Evolutionary conservation across 2,113 vertebrate genomes (phyloP).

Genomic region (Bettongia penicillata): DNA sequence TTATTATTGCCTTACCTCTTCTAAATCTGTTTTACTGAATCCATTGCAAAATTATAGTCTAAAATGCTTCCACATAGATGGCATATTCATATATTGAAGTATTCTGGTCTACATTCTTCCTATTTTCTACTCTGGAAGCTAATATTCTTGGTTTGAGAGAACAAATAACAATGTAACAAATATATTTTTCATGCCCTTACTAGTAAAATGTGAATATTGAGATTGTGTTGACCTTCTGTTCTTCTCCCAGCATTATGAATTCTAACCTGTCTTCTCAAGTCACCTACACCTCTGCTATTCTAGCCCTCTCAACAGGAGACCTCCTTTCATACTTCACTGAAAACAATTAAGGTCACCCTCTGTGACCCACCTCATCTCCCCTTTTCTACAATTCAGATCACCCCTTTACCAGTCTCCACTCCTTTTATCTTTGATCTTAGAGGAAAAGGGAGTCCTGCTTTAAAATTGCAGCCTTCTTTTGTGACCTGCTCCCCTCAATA

Average conservation of each 20-base stretch:
- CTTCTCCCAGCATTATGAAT: neutral
- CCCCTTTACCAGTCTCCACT: neutral
- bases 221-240: neutral
- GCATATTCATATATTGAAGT: neutral
- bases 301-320: neutral
- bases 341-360: neutral
- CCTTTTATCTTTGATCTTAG: neutral
- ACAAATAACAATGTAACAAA: neutral
- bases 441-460: neutral
- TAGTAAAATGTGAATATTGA: neutral
- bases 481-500: neutral
- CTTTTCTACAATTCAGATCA: neutral
- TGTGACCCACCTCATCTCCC: neutral
- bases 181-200: neutral
- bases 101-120: neutral
- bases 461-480: neutral
- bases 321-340: neutral
- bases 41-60: constrained; percentile 5
- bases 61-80: neutral
- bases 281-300: neutral
- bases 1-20: neutral
- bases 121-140: neutral
- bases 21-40: neutral
- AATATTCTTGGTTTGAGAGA: neutral
- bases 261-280: neutral